Evolutionary conservation across 2,797 vertebrate genomes (phyloP).

Genomic region (Botia almorhae): DNA sequence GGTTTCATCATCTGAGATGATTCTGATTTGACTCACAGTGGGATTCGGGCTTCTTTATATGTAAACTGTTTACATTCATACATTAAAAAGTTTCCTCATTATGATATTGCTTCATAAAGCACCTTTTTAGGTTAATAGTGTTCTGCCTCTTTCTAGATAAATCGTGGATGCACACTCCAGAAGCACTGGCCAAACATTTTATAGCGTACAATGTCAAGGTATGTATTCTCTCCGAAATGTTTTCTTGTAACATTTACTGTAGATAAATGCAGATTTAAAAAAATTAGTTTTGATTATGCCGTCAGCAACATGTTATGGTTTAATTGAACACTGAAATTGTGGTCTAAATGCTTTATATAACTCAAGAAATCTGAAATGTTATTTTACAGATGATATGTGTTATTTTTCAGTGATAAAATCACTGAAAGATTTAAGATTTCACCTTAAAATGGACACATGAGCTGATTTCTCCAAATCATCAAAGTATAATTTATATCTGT

Average conservation of each 20-base stretch:
- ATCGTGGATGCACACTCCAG: conserved; percentile 98
- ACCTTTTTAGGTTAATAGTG: conserved; percentile 38
- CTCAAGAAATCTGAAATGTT: too few relatives aligned
- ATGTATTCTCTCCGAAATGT: conserved; percentile 61
- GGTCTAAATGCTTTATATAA: background rate
- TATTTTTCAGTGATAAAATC: background rate
- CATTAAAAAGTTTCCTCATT: background rate
- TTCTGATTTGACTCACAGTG: background rate
- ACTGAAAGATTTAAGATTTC: too few relatives aligned
- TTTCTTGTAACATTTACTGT: too few relatives aligned
- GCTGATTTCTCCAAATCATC: too few relatives aligned
- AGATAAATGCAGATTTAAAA: too few relatives aligned
- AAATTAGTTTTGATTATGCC: background rate
- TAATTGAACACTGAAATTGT: background rate
- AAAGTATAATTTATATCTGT: too few relatives aligned
- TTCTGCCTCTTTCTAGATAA: conserved; percentile 84
- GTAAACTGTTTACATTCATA: conserved; percentile 3
- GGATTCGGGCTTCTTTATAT: background rate
- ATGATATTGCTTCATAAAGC: conserved; percentile 20
- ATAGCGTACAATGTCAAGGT: conserved; percentile 98
- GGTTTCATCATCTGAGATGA: background rate
- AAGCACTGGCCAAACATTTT: conserved; percentile 96
- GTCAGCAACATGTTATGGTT: background rate
- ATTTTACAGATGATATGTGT: too few relatives aligned
- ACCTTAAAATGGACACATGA: too few relatives aligned